Percentiles rank a stretch among this genome's conserved stretches.
phyloP scores from a whole-genome alignment of 2,888 invertebrate species.

The Drosophila tripunctata region DNA sequence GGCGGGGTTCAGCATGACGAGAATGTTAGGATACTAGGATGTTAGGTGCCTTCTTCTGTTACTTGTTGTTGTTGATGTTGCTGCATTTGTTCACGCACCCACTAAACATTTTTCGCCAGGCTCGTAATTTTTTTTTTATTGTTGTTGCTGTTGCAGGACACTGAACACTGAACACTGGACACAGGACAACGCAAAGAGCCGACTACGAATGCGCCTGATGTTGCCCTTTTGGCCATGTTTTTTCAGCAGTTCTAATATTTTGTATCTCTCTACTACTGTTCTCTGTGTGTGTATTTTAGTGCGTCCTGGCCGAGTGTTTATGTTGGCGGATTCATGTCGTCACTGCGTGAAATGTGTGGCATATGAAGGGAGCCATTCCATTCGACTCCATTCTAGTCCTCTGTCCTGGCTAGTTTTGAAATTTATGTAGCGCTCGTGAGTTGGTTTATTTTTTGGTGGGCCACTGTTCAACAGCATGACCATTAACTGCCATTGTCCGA shows the following conservation, averaged over 20 bases:
- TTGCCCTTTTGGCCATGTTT: conserved; percentile 62
- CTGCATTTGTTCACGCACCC: conserved; percentile 63
- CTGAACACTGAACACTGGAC: background rate
- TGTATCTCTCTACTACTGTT: conserved; percentile 44
- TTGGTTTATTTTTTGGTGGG: conserved; percentile 71
- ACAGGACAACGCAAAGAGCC: conserved; percentile 21
- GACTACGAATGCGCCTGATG: conserved; percentile 28
- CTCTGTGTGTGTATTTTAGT: conserved; percentile 41
- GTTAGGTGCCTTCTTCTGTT: conserved; percentile 28
- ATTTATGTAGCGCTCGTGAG: conserved; percentile 79
- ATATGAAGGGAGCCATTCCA: conserved; percentile 48
- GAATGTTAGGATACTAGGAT: conserved; percentile 27
- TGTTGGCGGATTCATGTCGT: conserved; percentile 79
- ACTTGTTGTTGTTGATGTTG: conserved; percentile 29
- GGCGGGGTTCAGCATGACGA: conserved; percentile 50
- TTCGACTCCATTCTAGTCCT: background rate
- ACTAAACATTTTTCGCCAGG: conserved; percentile 55
- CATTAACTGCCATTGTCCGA: conserved; percentile 72
- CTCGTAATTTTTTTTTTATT: conserved; percentile 29
- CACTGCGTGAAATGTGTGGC: conserved; percentile 80
- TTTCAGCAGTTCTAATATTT: conserved; percentile 58
- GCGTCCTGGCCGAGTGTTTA: conserved; percentile 68
- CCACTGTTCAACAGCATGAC: conserved; percentile 62
- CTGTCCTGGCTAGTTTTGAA: conserved; percentile 71
- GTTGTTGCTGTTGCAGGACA: conserved; percentile 14